Percentiles rank a stretch among this genome's conserved stretches.
phyloP scores from a whole-genome alignment of 2,888 invertebrate genomes.

The Colostygia pectinataria region DNA sequence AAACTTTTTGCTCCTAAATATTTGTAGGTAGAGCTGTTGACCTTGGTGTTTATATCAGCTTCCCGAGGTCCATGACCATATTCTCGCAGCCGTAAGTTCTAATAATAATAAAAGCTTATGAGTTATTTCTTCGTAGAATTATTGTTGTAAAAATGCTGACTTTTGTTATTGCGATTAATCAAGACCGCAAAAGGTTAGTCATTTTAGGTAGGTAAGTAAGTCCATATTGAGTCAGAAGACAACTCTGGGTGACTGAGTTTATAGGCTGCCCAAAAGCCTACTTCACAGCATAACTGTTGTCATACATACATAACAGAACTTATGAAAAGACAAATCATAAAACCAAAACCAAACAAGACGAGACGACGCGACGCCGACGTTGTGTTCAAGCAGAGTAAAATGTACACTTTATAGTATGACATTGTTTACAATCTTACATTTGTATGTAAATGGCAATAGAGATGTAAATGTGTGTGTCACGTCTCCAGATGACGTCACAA shows the following conservation, averaged over 20 bases:
- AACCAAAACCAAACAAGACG: slow-evolving; percentile 23
- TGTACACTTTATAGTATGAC: slow-evolving; percentile 21
- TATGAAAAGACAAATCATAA: neutral
- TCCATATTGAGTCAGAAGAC: no score
- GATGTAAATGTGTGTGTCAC: slow-evolving; percentile 39
- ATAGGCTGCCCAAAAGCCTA: no score
- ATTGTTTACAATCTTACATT: slow-evolving; percentile 53
- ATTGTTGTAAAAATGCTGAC: slow-evolving; percentile 41
- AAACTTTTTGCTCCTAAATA: slow-evolving; percentile 15
- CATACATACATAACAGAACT: no score
- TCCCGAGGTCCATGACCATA: slow-evolving; percentile 59
- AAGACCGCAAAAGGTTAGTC: no score
- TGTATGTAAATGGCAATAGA: no score
- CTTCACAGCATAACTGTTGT: no score
- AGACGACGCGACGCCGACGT: no score
- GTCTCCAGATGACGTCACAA: slow-evolving; percentile 49
- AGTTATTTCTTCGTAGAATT: slow-evolving; percentile 43
- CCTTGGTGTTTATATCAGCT: slow-evolving; percentile 54
- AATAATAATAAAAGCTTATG: slow-evolving; percentile 46
- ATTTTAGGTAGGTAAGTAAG: no score
- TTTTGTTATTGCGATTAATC: slow-evolving; percentile 36
- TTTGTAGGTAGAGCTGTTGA: slow-evolving; percentile 37
- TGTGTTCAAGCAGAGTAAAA: no score
- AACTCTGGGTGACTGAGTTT: no score
- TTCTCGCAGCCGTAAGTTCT: slow-evolving; percentile 20